Evolutionary conservation across 2,888 invertebrate species (phyloP).

Genomic region (Lepeophtheirus nordmannii): DNA sequence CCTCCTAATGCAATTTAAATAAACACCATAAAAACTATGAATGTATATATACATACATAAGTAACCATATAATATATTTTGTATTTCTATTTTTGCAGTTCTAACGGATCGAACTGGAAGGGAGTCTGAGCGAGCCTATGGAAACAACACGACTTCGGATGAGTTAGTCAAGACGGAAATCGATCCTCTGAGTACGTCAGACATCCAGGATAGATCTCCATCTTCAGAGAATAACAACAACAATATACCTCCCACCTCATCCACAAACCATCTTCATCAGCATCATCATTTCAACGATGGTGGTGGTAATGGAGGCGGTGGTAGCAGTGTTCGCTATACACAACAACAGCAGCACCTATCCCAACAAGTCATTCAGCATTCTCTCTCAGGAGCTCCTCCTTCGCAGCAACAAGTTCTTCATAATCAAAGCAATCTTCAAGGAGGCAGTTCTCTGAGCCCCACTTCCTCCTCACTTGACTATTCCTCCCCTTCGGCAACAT

Average conservation of each 20-base stretch:
- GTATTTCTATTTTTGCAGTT: neutral
- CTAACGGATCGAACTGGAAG: neutral
- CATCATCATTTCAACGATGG: no score
- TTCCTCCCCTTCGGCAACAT: neutral
- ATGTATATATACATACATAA: neutral
- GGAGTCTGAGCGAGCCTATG: neutral
- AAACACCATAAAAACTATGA: neutral
- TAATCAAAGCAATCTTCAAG: neutral
- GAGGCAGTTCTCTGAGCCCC: neutral
- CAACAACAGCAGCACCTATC: neutral
- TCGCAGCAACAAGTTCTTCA: neutral
- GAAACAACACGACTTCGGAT: neutral
- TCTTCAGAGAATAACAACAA: neutral
- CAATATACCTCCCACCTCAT: neutral
- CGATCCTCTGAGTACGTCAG: neutral
- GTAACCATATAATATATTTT: neutral
- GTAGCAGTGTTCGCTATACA: no score
- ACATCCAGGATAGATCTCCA: neutral
- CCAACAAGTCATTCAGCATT: constrained; percentile 6
- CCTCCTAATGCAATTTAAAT: no score
- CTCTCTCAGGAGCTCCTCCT: neutral
- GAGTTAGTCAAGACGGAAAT: neutral
- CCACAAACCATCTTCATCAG: neutral
- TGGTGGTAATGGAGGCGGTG: no score
- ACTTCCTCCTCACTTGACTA: neutral